Evolutionary conservation across 2,888 invertebrate species (phyloP), one percentile per base, ranked within the genome.

Genomic region (Ptychoptera contaminata): DNA sequence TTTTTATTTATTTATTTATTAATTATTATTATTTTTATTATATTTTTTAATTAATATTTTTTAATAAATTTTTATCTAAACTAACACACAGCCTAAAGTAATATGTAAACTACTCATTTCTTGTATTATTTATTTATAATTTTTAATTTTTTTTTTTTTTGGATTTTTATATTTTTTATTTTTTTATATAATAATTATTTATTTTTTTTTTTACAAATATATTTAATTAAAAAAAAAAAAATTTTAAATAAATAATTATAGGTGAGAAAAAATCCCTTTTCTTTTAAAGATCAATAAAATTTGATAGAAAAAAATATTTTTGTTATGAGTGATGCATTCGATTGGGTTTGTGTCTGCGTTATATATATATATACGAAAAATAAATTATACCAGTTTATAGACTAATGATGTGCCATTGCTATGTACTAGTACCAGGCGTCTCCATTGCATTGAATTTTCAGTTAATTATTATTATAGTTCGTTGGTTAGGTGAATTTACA

Each of bases 31-130:
- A 14, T 40, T 40, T 40, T 40, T 40, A 14, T 40, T 30, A 30
- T 30, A 30, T 14, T 10, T 40, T 4, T 40, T 40, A 12, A 40
- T 30, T 31, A 15, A 31, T 40, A 31, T 40, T 9, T 15, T 40
- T 40, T 32, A 23, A 10, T 42, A 42, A 42, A 30, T 40, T 40
- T 36, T 29, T 31, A 16, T 31, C 16, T 29, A 15, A 44, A 34
- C 40, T 40, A 40, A 40, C 40, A 40, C 40, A 40, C 40, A 40
- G 40, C 40, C 40, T 40, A 40, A 40, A 32, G 9, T 40, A 40
- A 40, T 40, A 40, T 30, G 37, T 37, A 37, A 37, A 37, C 23
- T 23, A 38, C 31, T 32, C 16, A 30, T 14, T 38, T 37, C 16
- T 34, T 11, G 8, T 30, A 16, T 43, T 37, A 30, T 37, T 37